Evolutionary conservation across 1,140 invertebrate species (phyloP).

Genomic region (Eufriesea mexicana): DNA sequence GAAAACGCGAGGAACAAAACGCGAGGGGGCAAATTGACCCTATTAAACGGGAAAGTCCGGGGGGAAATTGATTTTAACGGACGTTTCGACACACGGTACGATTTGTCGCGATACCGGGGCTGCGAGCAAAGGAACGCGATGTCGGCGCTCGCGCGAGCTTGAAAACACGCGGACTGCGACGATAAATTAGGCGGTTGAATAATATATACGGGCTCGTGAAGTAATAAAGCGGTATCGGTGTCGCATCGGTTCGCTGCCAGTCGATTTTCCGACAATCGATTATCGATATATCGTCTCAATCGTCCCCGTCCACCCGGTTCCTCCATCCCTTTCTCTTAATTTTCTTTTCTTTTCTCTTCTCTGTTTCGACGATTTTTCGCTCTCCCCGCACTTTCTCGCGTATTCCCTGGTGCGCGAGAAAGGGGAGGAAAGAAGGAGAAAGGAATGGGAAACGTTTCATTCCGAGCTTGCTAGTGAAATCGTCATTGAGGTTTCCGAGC

Average conservation of each 20-base stretch:
- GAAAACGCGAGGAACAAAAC: not conserved
- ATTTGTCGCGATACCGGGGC: slow-evolving; percentile 9
- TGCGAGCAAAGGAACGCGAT: not conserved
- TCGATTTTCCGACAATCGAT: slow-evolving; percentile 64
- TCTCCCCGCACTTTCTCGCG: not conserved
- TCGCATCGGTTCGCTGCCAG: slow-evolving; percentile 31
- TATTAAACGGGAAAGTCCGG: not conserved
- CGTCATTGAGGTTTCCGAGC: too few relatives aligned
- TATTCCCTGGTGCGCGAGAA: slow-evolving; percentile 7
- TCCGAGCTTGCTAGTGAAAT: too few relatives aligned
- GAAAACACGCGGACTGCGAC: slow-evolving; percentile 1
- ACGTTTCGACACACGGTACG: slow-evolving; percentile 3
- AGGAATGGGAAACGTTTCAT: too few relatives aligned
- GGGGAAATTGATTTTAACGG: not conserved
- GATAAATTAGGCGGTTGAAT: slow-evolving; percentile 64
- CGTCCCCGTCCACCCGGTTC: not conserved
- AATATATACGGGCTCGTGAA: slow-evolving; percentile 57
- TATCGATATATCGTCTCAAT: slow-evolving; percentile 59
- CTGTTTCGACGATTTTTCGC: slow-evolving; percentile 19
- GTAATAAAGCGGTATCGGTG: slow-evolving; percentile 64
- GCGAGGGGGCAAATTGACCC: not conserved
- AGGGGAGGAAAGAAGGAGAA: too few relatives aligned
- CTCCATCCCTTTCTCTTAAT: slow-evolving; percentile 18
- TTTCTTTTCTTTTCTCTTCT: not conserved
- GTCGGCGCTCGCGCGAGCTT: not conserved